These are phyloP conservation scores for Agriopis leucophaearia DNA, from an alignment of 2,888 invertebrate species.

Conservation along the genomic window DNA sequence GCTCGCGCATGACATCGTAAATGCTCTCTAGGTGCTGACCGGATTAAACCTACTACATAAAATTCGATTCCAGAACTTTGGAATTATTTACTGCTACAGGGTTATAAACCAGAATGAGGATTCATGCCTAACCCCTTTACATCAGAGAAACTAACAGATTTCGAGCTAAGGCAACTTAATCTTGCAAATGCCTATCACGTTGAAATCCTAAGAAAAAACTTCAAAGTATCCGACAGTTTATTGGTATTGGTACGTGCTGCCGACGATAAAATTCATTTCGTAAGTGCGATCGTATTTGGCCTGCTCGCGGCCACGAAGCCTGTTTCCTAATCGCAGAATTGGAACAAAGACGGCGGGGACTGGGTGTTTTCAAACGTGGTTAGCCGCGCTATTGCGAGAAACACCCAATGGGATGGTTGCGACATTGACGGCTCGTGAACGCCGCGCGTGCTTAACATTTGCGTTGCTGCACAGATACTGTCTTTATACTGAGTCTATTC, in stretches of 20 bases:
- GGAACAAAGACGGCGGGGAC: conserved; percentile 56
- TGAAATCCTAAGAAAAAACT: conserved; percentile 15
- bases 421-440: conserved; percentile 65
- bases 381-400: conserved; percentile 51
- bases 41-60: conserved; percentile 69
- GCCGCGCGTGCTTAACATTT: conserved; percentile 44
- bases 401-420: conserved; percentile 56
- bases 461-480: conserved; percentile 28
- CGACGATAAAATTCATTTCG: conserved; percentile 36
- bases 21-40: conserved; percentile 62
- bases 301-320: conserved; percentile 33
- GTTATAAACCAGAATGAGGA: conserved; percentile 47
- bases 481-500: neutral
- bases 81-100: conserved; percentile 17
- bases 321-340: conserved; percentile 37
- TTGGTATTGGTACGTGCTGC: conserved; percentile 23
- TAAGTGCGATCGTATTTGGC: conserved; percentile 37
- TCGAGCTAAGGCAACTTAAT: conserved; percentile 7
- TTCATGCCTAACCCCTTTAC: neutral
- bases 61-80: conserved; percentile 62
- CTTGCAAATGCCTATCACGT: conserved; percentile 12
- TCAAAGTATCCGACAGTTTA: conserved; percentile 13
- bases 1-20: conserved; percentile 76
- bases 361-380: conserved; percentile 61
- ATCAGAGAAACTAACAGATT: neutral